These are phyloP conservation scores for Brenthis ino DNA, from an alignment of 2,888 invertebrate genomes.

Conservation along the genomic window DNA sequence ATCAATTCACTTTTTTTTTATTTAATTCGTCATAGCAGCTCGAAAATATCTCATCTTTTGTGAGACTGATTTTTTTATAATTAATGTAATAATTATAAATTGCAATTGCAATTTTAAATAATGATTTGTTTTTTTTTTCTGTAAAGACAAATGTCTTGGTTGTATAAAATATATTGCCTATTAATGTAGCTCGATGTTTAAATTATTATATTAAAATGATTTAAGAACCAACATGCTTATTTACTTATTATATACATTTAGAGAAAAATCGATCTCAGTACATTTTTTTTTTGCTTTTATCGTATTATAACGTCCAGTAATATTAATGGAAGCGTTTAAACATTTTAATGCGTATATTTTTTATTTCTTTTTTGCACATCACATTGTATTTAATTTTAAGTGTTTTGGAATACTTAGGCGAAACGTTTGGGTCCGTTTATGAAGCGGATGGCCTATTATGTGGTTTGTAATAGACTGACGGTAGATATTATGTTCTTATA, in stretches of 20 bases:
- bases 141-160: slow-evolving; percentile 7
- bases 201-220: slow-evolving; percentile 16
- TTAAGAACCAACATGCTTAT: neutral
- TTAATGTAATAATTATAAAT: too few species aligned
- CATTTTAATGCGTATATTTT: slow-evolving; percentile 19
- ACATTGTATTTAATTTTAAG: slow-evolving; percentile 33
- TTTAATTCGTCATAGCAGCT: slow-evolving; percentile 19
- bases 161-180: slow-evolving; percentile 9
- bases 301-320: slow-evolving; percentile 13
- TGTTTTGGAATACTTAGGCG: slow-evolving; percentile 31
- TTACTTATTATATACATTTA: slow-evolving; percentile 8
- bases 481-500: slow-evolving; percentile 36
- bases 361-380: slow-evolving; percentile 26
- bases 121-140: slow-evolving; percentile 1
- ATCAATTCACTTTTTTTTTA: neutral
- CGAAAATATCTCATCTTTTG: slow-evolving; percentile 14
- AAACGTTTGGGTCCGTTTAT: slow-evolving; percentile 36
- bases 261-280: slow-evolving; percentile 20
- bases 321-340: neutral
- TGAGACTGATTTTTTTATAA: slow-evolving; percentile 24
- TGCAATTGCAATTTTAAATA: neutral
- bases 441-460: slow-evolving; percentile 62
- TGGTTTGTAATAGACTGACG: slow-evolving; percentile 60
- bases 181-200: slow-evolving; percentile 13
- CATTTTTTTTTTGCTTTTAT: slow-evolving; percentile 7